A percentile compares a stretch with the other conserved stretches of the same genome.
phyloP scores from a whole-genome alignment of 1,140 invertebrate species.

The Melanaphis sacchari region DNA sequence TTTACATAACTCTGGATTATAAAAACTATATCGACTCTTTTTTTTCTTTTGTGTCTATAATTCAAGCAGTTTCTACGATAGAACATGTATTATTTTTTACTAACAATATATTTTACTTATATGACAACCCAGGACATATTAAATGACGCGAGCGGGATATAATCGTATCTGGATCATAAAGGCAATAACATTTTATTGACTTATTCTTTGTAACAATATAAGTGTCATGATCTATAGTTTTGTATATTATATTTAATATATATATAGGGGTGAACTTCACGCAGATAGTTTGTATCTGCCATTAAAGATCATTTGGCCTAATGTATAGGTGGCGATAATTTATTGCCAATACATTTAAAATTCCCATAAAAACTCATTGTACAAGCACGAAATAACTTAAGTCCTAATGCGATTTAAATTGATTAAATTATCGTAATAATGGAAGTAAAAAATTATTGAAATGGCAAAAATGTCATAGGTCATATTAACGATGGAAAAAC shows the following conservation, averaged over 20 bases:
- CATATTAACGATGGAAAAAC: neutral
- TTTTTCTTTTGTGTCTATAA: neutral
- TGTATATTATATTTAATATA: neutral
- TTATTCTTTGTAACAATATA: neutral
- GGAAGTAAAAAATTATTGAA: neutral
- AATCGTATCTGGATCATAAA: neutral
- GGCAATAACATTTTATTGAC: conserved; percentile 5
- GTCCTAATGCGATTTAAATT: neutral
- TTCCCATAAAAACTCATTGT: neutral
- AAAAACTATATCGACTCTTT: neutral
- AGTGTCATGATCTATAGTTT: conserved; percentile 13
- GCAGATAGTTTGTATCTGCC: neutral
- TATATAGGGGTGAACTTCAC: neutral
- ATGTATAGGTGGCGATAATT: neutral
- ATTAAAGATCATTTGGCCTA: neutral
- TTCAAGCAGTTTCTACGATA: neutral
- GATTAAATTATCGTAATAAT: neutral
- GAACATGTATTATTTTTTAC: neutral
- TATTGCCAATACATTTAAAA: neutral
- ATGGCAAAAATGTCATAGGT: no score
- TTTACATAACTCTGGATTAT: neutral
- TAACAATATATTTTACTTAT: conserved; percentile 21
- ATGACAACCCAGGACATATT: neutral
- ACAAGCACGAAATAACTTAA: neutral
- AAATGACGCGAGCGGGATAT: neutral